phyloP scores from a whole-genome alignment of 2,888 invertebrate genomes.

The Galerucella calmariensis region DNA sequence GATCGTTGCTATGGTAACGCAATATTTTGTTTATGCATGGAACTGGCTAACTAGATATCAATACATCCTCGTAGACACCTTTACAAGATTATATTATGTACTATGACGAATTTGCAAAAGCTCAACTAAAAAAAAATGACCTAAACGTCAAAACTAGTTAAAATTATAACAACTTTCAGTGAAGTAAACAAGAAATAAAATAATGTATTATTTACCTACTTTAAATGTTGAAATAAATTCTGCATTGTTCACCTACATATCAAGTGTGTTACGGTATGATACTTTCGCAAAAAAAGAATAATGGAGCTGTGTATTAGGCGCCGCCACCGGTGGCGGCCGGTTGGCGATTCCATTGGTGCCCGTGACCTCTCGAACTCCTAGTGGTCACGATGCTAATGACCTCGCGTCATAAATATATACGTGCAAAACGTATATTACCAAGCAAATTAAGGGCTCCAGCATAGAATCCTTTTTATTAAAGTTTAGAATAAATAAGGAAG shows the following conservation, averaged over 20 bases:
- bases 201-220: neutral
- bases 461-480: too few relatives aligned
- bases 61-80: too few relatives aligned
- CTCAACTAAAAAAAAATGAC: too few relatives aligned
- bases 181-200: neutral
- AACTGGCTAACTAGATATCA: too few relatives aligned
- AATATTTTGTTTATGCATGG: too few relatives aligned
- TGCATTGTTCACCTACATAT: neutral
- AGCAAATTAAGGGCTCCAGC: neutral
- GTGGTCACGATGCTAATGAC: conserved; percentile 53
- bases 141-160: neutral
- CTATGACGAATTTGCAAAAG: too few relatives aligned
- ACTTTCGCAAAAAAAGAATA: neutral
- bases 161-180: neutral
- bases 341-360: conserved; percentile 44
- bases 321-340: conserved; percentile 20
- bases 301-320: conserved; percentile 29
- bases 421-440: neutral
- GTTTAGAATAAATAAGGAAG: too few relatives aligned
- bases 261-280: neutral
- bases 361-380: conserved; percentile 53
- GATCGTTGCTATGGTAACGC: too few relatives aligned
- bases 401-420: conserved; percentile 33
- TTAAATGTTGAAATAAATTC: neutral
- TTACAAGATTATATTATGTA: too few relatives aligned